Evolutionary conservation across 92 coral and sea anemone genomes (phyloP), one percentile per base, ranked within the genome.

Genomic region (Nematostella vectensis): DNA sequence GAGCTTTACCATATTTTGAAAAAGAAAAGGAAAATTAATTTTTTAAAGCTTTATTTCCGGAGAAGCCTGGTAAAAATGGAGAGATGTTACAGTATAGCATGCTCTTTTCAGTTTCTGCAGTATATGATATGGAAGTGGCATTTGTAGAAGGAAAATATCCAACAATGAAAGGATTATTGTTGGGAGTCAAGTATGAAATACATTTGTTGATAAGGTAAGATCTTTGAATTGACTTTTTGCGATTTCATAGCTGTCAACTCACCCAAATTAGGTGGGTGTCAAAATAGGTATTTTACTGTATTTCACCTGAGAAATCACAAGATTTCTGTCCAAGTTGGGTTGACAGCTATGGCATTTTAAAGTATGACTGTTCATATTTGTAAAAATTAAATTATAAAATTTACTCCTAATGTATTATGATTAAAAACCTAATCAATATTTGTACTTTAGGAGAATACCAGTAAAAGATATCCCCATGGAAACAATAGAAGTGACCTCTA

Each of bases 71-170:
- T n/a, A n/a, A n/a, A n/a, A n/a, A n/a, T n/a, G n/a, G n/a, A n/a
- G n/a, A n/a, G n/a, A n/a, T n/a, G n/a, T n/a, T n/a, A n/a, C n/a
- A n/a, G n/a, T n/a, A n/a, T n/a, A n/a, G n/a, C n/a, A n/a, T n/a
- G n/a, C n/a, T n/a, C 18, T 8, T 19, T 4, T 17, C 23, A 89
- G 98, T 91, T 43, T 87, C 95, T 25, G 88, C 77, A 10, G 81
- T 91, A 1, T 91, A 91, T 67, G 95, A 91, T 59, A 52, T 91
- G 51, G 98, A 85, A 50, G 81, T 80, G 11, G 98, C 81, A 13
- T 85, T 81, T 65, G 78, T 88, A 12, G 56, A 76, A 44, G 74
- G 48, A 39, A 54, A 44, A 23, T 72, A 81, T 40, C 85, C 95
- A 44, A 85, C 72, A 2, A 62, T 91, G 22, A 70, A 51, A 42